Evolutionary conservation across 2,888 invertebrate species (phyloP).

Genomic region (Diadegma fenestrale): DNA sequence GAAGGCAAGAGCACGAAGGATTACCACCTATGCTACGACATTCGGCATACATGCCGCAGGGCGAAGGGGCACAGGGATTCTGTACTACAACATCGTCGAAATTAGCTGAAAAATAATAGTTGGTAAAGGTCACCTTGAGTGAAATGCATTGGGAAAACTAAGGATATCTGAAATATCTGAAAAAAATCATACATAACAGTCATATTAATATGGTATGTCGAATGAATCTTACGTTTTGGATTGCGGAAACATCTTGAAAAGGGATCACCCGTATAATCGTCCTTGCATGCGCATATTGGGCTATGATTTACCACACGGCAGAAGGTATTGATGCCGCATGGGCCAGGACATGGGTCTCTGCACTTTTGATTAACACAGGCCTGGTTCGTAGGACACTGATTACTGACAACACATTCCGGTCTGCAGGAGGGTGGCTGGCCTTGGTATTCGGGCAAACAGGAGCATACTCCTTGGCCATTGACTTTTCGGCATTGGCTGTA

Average conservation of each 20-base stretch:
- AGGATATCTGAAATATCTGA: not conserved
- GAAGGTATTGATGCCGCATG: slow-evolving; percentile 92
- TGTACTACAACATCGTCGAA: slow-evolving; percentile 74
- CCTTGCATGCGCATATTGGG: slow-evolving; percentile 92
- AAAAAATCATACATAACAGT: not conserved
- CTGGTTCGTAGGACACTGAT: slow-evolving; percentile 92
- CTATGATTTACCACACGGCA: slow-evolving; percentile 94
- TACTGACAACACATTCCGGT: slow-evolving; percentile 92
- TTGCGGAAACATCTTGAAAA: slow-evolving; percentile 88
- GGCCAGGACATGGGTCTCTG: slow-evolving; percentile 91
- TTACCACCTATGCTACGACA: slow-evolving; percentile 91
- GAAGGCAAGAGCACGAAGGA: slow-evolving; percentile 93
- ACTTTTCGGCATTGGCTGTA: slow-evolving; percentile 90
- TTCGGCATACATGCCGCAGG: slow-evolving; percentile 94
- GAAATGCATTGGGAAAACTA: slow-evolving; percentile 5
- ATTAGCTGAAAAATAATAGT: slow-evolving; percentile 83
- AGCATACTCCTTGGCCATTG: slow-evolving; percentile 92
- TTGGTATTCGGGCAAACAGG: slow-evolving; percentile 91
- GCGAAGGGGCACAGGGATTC: slow-evolving; percentile 93
- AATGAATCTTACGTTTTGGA: slow-evolving; percentile 88
- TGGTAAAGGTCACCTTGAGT: not conserved
- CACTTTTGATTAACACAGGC: slow-evolving; percentile 93
- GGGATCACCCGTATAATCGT: slow-evolving; percentile 93
- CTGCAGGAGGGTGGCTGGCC: slow-evolving; percentile 94
- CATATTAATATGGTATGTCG: not conserved